Percentiles rank a stretch among this genome's conserved stretches.
Evolutionary conservation across 2,113 vertebrate genomes (phyloP).

Genomic region (Psilopogon haemacephalus): DNA sequence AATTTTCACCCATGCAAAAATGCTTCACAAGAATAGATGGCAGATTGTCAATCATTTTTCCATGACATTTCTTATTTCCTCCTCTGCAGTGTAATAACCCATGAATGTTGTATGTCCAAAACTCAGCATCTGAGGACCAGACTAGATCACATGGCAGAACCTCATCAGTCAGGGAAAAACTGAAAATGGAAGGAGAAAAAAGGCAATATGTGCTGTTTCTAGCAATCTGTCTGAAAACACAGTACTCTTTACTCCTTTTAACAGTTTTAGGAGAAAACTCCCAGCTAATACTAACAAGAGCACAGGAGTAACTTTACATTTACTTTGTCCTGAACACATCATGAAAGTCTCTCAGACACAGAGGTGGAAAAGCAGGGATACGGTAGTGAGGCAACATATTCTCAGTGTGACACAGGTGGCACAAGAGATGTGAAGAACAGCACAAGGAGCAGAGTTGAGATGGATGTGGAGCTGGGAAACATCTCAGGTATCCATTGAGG

Average conservation of each 20-base stretch:
- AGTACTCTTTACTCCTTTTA: not conserved
- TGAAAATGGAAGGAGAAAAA: not conserved
- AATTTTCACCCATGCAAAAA: slow-evolving; percentile 30
- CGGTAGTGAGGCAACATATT: not conserved
- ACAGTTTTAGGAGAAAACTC: not conserved
- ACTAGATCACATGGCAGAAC: not conserved
- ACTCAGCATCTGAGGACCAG: not conserved
- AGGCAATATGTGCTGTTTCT: not conserved
- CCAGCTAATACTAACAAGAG: not conserved
- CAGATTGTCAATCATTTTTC: not conserved
- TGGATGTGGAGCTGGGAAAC: not conserved
- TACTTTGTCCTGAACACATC: not conserved
- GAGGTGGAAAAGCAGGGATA: not conserved
- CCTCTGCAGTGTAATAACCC: not conserved
- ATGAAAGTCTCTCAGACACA: not conserved
- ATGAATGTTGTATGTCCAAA: not conserved
- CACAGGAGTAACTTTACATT: not conserved
- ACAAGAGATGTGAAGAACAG: not conserved
- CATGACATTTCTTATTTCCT: not conserved
- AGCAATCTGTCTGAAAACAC: not conserved
- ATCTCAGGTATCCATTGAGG: not conserved
- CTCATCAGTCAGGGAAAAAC: not conserved
- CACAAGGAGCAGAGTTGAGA: not conserved
- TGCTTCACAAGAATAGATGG: not conserved
- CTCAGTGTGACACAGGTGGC: fast-evolving